phyloP scores from a whole-genome alignment of 1,140 invertebrate genomes.

The Calephelis virginiensis region DNA sequence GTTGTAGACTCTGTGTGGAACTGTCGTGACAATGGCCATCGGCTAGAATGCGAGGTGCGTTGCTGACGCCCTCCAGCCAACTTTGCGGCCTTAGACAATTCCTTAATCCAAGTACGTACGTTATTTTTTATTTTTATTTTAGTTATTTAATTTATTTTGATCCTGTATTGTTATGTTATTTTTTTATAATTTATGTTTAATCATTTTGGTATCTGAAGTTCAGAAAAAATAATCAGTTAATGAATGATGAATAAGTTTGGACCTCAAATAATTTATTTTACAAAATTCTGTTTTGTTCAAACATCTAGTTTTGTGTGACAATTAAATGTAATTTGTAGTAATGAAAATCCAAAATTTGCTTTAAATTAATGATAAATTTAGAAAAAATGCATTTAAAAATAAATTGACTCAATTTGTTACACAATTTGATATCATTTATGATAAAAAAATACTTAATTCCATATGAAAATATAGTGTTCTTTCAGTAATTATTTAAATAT shows the following conservation, averaged over 20 bases:
- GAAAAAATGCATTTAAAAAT: background rate
- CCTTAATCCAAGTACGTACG: conserved; percentile 71
- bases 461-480: no score
- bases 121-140: conserved; percentile 51
- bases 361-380: no score
- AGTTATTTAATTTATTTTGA: conserved; percentile 29
- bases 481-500: background rate
- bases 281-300: no score
- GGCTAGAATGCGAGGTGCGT: conserved; percentile 78
- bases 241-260: no score
- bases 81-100: conserved; percentile 74
- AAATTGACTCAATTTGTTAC: background rate
- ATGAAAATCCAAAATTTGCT: no score
- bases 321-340: no score
- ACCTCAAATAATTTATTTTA: no score
- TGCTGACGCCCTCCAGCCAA: conserved; percentile 75
- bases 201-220: background rate
- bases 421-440: background rate
- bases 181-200: conserved; percentile 28
- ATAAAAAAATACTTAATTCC: background rate
- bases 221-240: no score
- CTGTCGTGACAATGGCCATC: conserved; percentile 75
- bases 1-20: conserved; percentile 73
- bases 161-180: conserved; percentile 29
- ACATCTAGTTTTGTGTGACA: no score